These are phyloP conservation scores for Herpailurus yagouaroundi DNA, from an alignment of 2,113 vertebrate genomes.

Conservation along the genomic window DNA sequence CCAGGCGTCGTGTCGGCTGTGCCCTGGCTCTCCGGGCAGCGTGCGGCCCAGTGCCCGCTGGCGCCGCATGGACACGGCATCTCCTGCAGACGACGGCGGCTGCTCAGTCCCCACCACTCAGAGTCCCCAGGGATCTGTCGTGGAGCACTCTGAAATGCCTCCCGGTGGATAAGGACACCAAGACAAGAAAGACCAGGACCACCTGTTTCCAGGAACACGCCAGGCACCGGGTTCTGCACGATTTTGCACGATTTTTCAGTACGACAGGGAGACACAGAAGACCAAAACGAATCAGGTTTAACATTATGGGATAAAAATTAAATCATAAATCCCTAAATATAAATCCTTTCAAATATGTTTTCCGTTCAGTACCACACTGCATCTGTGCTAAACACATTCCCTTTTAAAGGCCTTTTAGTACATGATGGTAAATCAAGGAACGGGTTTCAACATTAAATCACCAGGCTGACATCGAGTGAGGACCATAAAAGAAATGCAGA, in stretches of 20 bases:
- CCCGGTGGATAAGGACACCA: too few relatives aligned
- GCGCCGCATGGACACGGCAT: fast-evolving
- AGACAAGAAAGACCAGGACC: background rate
- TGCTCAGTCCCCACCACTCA: too few relatives aligned
- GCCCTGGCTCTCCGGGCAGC: background rate
- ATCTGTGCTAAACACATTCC: background rate
- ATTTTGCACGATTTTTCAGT: background rate
- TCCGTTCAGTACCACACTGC: background rate
- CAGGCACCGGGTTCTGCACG: background rate
- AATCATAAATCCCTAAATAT: background rate
- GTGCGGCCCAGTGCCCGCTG: fast-evolving
- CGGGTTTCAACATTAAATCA: too few relatives aligned
- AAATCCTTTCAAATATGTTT: background rate
- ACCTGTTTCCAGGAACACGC: too few relatives aligned
- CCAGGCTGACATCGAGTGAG: background rate
- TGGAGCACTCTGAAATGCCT: background rate
- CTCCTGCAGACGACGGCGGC: fast-evolving
- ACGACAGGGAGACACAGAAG: background rate
- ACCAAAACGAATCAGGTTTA: background rate
- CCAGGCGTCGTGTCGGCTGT: fast-evolving
- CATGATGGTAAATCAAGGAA: background rate
- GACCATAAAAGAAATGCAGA: background rate
- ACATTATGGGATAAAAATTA: background rate
- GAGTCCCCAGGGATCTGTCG: background rate
- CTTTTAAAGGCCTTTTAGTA: background rate